Percentiles rank a stretch among this genome's conserved stretches.
Conservation (phyloP, 2,888 invertebrate genomes). For the Anthrax anthrax region DNA sequence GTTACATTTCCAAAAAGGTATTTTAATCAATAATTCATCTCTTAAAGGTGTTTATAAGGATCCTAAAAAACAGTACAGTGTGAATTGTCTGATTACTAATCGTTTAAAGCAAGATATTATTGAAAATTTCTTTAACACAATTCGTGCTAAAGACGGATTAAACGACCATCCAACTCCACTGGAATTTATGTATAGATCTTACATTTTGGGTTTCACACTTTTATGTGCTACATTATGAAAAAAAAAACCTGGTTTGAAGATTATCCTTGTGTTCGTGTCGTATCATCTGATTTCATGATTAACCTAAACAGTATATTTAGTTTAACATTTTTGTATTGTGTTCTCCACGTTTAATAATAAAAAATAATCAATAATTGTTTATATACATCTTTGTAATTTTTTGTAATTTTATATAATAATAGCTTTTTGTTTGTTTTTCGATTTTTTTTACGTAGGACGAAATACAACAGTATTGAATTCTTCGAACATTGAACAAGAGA, state of each 20-base stretch:
- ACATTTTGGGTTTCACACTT: constrained; percentile 1
- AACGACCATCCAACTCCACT: not conserved
- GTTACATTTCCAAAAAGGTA: constrained; percentile 17
- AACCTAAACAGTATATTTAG: no score
- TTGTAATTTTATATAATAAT: no score
- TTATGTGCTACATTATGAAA: not conserved
- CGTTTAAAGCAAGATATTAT: constrained; percentile 1
- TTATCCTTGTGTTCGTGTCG: no score
- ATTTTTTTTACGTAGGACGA: not conserved
- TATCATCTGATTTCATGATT: no score
- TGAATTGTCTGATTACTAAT: not conserved
- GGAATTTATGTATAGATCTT: constrained; percentile 1
- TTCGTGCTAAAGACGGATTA: not conserved
- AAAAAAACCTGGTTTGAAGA: not conserved
- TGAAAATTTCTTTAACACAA: not conserved
- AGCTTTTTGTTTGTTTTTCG: not conserved
- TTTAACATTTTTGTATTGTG: not conserved
- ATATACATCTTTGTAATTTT: no score
- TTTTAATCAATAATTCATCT: constrained; percentile 10
- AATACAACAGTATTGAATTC: not conserved
- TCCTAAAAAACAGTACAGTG: not conserved
- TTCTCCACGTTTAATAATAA: not conserved
- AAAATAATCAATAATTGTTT: no score
- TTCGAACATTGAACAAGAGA: not conserved
- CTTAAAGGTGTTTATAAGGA: not conserved